Conservation (phyloP, 2,797 vertebrate species). For the Sebastes hopkinsi region DNA sequence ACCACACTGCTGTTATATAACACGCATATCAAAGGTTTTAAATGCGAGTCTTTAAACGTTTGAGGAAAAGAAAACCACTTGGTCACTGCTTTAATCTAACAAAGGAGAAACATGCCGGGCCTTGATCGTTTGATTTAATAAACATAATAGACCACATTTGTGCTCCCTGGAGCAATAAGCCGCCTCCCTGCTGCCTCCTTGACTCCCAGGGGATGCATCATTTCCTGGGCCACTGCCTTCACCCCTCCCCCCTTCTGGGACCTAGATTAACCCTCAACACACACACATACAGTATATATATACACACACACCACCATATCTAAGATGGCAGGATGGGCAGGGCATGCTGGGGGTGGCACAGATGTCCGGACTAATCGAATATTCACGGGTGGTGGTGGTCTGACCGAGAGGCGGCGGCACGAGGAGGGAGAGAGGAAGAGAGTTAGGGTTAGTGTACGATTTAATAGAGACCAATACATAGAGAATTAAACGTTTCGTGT, state of each 20-base stretch:
- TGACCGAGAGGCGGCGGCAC: constrained; percentile 35
- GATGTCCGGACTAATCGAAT: constrained; percentile 72
- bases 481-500: background rate
- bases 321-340: constrained; percentile 52
- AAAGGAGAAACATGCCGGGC: constrained; percentile 45
- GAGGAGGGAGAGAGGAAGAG: background rate
- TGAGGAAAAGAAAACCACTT: constrained; percentile 24
- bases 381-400: constrained; percentile 57
- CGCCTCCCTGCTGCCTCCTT: constrained; percentile 64
- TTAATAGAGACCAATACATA: background rate
- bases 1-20: constrained; percentile 48
- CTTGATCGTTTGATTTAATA: constrained; percentile 61
- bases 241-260: constrained; percentile 45
- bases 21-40: constrained; percentile 36
- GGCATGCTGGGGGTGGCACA: constrained; percentile 60
- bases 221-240: constrained; percentile 73
- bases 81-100: constrained; percentile 36
- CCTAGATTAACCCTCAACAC: constrained; percentile 51
- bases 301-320: background rate
- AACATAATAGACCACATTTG: constrained; percentile 69
- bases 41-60: constrained; percentile 29
- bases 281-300: background rate
- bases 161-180: constrained; percentile 58
- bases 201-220: constrained; percentile 66
- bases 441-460: background rate